phyloP scores from a whole-genome alignment of 1,140 invertebrate species.

The Nephila pilipes region DNA sequence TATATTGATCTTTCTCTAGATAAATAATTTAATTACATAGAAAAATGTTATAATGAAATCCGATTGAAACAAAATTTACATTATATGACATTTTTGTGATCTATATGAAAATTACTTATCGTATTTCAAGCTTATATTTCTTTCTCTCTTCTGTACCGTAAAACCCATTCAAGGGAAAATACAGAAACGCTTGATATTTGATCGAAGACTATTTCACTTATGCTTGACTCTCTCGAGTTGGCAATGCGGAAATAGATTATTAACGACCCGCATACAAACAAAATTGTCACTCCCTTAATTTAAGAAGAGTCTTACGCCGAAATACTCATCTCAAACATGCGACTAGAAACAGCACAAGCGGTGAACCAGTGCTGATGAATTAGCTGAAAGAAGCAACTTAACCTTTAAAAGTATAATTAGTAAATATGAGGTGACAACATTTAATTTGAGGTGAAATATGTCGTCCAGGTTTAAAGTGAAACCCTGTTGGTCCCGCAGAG shows the following conservation, averaged over 20 bases:
- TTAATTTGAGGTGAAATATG: neutral
- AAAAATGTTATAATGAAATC: too few relatives aligned
- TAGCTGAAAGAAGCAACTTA: neutral
- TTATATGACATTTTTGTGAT: too few relatives aligned
- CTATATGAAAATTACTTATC: too few relatives aligned
- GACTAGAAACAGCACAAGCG: neutral
- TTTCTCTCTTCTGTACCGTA: too few relatives aligned
- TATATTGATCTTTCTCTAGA: too few relatives aligned
- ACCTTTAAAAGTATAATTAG: too few relatives aligned
- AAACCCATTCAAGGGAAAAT: too few relatives aligned
- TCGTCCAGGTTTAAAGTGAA: neutral
- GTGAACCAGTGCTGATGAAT: neutral
- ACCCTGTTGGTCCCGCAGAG: constrained; percentile 5
- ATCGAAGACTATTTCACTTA: neutral
- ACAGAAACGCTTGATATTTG: too few relatives aligned
- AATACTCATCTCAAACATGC: neutral
- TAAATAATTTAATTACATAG: too few relatives aligned
- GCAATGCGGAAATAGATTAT: constrained; percentile 28
- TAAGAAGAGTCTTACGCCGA: neutral
- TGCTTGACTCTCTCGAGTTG: neutral
- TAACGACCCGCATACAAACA: constrained; percentile 28
- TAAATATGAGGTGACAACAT: neutral
- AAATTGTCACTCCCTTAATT: neutral
- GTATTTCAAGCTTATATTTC: too few relatives aligned
- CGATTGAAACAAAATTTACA: too few relatives aligned